Evolutionary conservation across 2,888 invertebrate genomes (phyloP), one percentile per base, ranked within the genome.

Genomic region (Amorpha juglandis): DNA sequence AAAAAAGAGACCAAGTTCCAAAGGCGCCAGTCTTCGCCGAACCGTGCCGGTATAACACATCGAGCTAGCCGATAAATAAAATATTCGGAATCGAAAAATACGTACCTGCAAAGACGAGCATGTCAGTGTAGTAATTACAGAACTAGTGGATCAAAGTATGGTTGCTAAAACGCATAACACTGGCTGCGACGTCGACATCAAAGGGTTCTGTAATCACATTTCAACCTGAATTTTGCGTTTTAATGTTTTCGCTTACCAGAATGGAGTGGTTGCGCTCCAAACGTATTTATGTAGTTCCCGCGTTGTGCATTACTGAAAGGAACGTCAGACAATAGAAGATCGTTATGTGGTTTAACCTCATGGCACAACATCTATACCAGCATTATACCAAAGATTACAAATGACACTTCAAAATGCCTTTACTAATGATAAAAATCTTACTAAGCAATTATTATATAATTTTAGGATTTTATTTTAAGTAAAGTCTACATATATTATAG

Each of bases 191-290:
- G 48, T 50, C 62, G 63, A 50, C 70, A 65, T 75, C 74, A 76
- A 76, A 74, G 72, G 67, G 65, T 52, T 53, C 63, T 63, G 70
- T 75, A 74, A 75, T 74, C 71, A 70, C 74, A 72, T 74, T 74
- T 66, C 63, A 73, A 71, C 72, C 72, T 73, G 75, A 70, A 74
- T 72, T 74, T 72, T 67, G 50, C 70, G 68, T 71, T 71, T 70
- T 66, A 66, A 48, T 66, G 67, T 70, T 70, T 68, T 65, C 67
- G 51, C 67, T 64, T 64, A 65, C 67, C 63, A 58, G 65, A 62
- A 63, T 58, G 62, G 42, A 63, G 67, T 62, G 62, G 62, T 42
- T 45, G 51, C 38, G 45, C 51, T 52, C 12, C 38, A 62, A n/a
- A 42, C 45, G 16, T 14, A 62, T 42, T 27, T 52, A n/a, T n/a